Conservation (phyloP, 2,113 vertebrate genomes). For the Collichthys lucidus region DNA sequence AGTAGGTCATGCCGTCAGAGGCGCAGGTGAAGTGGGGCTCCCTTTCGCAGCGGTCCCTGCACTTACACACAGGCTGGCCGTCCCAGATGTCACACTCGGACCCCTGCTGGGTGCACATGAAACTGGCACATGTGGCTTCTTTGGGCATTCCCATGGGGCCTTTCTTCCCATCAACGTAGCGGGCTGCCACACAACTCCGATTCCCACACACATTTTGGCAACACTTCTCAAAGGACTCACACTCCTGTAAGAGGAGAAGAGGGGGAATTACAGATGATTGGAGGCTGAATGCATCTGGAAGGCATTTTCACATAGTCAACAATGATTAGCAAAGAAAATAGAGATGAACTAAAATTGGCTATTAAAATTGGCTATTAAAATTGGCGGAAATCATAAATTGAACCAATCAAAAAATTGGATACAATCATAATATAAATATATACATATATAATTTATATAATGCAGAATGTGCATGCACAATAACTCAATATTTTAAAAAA, state of each 20-base stretch:
- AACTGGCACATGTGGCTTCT: conserved; percentile 91
- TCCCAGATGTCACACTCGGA: conserved; percentile 97
- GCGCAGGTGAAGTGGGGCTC: conserved; percentile 98
- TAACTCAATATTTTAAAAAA: background rate
- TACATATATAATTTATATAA: background rate
- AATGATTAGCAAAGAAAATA: background rate
- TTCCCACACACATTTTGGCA: conserved; percentile 97
- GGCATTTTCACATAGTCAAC: background rate
- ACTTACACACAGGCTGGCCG: conserved; percentile 94
- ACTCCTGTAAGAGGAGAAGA: conserved; percentile 85
- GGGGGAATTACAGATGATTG: background rate
- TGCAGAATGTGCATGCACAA: background rate
- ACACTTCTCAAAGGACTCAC: conserved; percentile 95
- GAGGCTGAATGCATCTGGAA: background rate
- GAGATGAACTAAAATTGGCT: background rate
- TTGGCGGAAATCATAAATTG: no score
- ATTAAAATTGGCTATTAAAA: no score
- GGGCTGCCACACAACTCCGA: conserved; percentile 93
- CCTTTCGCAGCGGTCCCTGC: conserved; percentile 94
- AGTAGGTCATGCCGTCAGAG: conserved; percentile 97
- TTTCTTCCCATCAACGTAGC: conserved; percentile 89
- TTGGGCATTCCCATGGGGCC: conserved; percentile 90
- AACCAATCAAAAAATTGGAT: background rate
- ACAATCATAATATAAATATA: background rate
- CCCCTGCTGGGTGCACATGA: conserved; percentile 95